Base-by-base conservation (phyloP, 2,113 vertebrate species). In the Serranochromis macrocephalus region DNA sequence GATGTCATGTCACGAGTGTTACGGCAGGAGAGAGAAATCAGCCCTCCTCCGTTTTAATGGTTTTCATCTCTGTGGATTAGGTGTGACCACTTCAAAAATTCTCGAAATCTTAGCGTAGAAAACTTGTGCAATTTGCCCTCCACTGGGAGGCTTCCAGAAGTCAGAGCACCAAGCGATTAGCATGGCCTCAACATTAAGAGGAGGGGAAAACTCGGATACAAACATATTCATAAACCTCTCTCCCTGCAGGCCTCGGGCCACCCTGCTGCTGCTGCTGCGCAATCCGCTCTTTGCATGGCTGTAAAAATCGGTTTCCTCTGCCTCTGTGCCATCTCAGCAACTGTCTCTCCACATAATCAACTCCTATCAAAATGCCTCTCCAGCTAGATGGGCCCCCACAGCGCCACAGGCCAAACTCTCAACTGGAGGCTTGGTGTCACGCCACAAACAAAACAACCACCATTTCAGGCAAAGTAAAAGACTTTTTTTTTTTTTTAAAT, bases 81-180 rank as follows among this genome's bases (percentile, higher is more conserved):
- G 80, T 93, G 94, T 95, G 95, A 94, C 94, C 93, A 93, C 94
- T 94, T 96, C 92, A 96, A 95, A 96, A 89, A 93, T 91, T 94
- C 87, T 42, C 40, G 21, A 88, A 92, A 87, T 87, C 49, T 87
- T 24, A 47, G 83, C 85, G 47, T 89, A 84, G 78, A 94, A 91
- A 92, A 84, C 89, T 82, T 81, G 81, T 83, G 85, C 82, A 63
- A 92, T 94, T 94, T 92, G 85, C 83, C 87, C 80, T 94, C 93
- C 88, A 89, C 89, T 91, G 88, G 91, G 91, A 94, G 93, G 86
- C 94, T 94, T 95, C 92, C 87, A 95, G 95, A 95, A 95, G 92
- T 94, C 92, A 92, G 87, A 92, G 91, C 91, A 94, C 90, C 93
- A 89, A 94, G 91, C 91, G 91, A 96, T 96, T 96, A 96, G 91